A percentile compares a stretch with the other conserved stretches of the same genome.
phyloP scores from a whole-genome alignment of 2,113 vertebrate genomes.

The Fulmarus glacialis region DNA sequence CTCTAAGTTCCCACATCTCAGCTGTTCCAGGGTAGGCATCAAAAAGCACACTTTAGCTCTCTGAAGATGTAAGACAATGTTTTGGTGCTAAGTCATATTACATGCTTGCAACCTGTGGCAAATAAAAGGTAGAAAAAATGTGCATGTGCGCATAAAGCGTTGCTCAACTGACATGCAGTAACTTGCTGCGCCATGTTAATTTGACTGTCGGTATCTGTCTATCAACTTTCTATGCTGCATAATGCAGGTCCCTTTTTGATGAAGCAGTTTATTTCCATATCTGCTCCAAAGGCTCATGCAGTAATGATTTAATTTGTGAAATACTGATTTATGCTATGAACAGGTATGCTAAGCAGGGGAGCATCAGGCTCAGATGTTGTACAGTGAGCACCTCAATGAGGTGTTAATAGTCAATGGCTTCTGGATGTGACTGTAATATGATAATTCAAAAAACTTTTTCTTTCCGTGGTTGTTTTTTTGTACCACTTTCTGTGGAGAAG shows the following conservation, averaged over 20 bases:
- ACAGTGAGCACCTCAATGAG: neutral
- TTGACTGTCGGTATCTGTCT: neutral
- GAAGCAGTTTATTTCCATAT: neutral
- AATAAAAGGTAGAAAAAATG: neutral
- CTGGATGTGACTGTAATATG: neutral
- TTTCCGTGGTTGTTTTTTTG: fast-evolving
- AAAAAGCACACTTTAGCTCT: neutral
- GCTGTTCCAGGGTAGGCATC: neutral
- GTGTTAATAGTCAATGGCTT: neutral
- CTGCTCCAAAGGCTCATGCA: neutral
- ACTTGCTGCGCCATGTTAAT: neutral
- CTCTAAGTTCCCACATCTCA: neutral
- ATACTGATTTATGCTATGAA: neutral
- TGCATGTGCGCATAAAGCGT: fast-evolving
- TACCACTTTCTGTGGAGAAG: neutral
- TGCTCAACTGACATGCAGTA: fast-evolving
- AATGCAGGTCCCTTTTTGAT: neutral
- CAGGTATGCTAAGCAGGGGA: neutral
- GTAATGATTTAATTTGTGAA: neutral
- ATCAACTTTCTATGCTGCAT: fast-evolving
- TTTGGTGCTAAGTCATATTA: neutral
- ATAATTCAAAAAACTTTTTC: neutral
- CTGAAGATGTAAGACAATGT: fast-evolving
- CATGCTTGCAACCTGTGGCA: neutral
- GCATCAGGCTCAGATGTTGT: too few relatives aligned